phyloP scores from a whole-genome alignment of 2,888 invertebrate genomes.

The Hyposoter dolosus region DNA sequence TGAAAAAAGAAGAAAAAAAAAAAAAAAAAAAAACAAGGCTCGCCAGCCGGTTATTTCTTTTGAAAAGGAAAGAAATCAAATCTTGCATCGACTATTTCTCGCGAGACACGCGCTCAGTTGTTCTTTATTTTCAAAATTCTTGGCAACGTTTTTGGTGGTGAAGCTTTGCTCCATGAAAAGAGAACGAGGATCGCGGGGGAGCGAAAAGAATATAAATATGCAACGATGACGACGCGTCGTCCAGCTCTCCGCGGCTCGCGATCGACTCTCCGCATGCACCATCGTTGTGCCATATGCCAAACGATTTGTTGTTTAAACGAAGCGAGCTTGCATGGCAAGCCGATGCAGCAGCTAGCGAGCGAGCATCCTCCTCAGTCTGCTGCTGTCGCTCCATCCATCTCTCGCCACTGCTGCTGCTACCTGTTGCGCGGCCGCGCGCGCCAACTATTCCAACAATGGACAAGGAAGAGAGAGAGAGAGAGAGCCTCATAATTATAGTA shows the following conservation, averaged over 20 bases:
- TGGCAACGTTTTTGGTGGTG: too few species aligned
- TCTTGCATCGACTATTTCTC: too few species aligned
- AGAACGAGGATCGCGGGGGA: too few species aligned
- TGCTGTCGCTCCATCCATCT: conserved; percentile 26
- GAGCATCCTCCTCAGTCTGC: conserved; percentile 53
- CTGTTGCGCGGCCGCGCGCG: conserved; percentile 73
- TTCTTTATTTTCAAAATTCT: too few species aligned
- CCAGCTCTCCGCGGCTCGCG: conserved; percentile 56
- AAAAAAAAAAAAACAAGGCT: too few species aligned
- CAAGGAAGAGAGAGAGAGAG: conserved; percentile 35
- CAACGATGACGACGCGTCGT: neutral
- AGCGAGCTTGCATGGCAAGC: conserved; percentile 34
- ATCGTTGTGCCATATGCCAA: conserved; percentile 77
- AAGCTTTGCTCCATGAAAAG: neutral
- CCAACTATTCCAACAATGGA: conserved; percentile 68
- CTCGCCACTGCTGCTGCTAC: conserved; percentile 69
- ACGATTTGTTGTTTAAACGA: conserved; percentile 77
- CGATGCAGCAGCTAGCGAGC: conserved; percentile 12
- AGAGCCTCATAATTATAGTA: conserved; percentile 76
- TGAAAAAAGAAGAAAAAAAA: too few species aligned
- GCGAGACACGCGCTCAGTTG: too few species aligned
- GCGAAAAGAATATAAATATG: too few species aligned
- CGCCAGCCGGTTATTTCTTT: too few species aligned
- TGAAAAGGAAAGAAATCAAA: too few species aligned
- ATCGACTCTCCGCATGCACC: conserved; percentile 70